phyloP scores from a whole-genome alignment of 1,140 invertebrate species.

The Andricus grossulariae region DNA sequence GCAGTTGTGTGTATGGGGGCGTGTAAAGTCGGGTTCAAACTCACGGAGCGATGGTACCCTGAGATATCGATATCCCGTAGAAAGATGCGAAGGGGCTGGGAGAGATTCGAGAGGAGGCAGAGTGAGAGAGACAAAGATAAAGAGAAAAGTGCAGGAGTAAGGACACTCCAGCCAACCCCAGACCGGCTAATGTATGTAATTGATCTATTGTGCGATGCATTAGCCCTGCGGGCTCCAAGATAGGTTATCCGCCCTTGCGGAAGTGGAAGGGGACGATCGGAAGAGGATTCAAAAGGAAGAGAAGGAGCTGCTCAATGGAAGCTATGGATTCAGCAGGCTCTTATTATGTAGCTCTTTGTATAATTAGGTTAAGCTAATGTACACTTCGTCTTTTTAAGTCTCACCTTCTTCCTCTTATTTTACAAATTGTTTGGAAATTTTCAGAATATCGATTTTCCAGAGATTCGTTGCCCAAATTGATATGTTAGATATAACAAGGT shows the following conservation, averaged over 20 bases:
- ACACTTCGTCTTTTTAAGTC: background rate
- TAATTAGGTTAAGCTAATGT: conserved; percentile 47
- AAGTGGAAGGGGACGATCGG: conserved; percentile 10
- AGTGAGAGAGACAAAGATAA: conserved; percentile 37
- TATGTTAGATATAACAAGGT: too few species aligned
- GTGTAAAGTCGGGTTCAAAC: conserved; percentile 32
- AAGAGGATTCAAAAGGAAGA: conserved; percentile 28
- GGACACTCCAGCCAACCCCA: conserved; percentile 55
- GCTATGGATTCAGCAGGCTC: background rate
- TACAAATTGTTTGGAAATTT: background rate
- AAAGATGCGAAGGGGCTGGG: background rate
- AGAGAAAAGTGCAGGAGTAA: conserved; percentile 46
- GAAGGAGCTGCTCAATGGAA: background rate
- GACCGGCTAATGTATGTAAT: conserved; percentile 71
- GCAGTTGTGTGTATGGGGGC: conserved; percentile 21
- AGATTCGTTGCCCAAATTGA: too few species aligned
- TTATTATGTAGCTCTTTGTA: conserved; percentile 34
- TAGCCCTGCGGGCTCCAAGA: conserved; percentile 61
- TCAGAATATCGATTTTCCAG: background rate
- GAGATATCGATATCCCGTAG: conserved; percentile 58
- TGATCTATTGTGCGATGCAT: conserved; percentile 74
- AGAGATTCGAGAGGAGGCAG: conserved; percentile 28
- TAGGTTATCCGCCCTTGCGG: conserved; percentile 45
- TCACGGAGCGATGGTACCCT: conserved; percentile 29
- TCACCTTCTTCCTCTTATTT: background rate